A percentile compares a stretch with the other conserved stretches of the same genome.
These are phyloP conservation scores for Crocallis elinguaria DNA, from an alignment of 2,888 invertebrate genomes.

Conservation along the genomic window DNA sequence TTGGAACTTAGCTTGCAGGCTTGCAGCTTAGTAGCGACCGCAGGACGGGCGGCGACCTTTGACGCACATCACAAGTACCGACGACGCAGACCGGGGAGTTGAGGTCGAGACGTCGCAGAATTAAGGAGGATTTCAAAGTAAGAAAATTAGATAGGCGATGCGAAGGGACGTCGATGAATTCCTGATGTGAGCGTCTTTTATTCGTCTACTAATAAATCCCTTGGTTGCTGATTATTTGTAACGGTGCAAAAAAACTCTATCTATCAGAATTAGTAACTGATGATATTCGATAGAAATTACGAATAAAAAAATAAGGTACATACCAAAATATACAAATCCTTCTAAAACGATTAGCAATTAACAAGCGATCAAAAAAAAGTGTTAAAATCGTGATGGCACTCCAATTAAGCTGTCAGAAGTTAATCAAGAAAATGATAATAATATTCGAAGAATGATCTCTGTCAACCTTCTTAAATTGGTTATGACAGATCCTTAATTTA, in stretches of 20 bases:
- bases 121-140: not conserved
- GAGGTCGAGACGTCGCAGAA: slow-evolving; percentile 12
- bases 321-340: not conserved
- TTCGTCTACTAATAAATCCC: too few species aligned
- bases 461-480: slow-evolving; percentile 30
- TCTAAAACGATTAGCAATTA: not conserved
- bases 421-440: slow-evolving; percentile 22
- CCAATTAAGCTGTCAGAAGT: slow-evolving; percentile 34
- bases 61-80: slow-evolving; percentile 17
- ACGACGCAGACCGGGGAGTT: too few species aligned
- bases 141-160: not conserved
- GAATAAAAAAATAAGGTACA: not conserved
- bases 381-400: slow-evolving; percentile 12
- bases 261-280: too few species aligned
- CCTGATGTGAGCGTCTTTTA: too few species aligned
- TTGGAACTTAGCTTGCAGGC: slow-evolving; percentile 46
- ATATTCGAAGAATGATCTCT: slow-evolving; percentile 33
- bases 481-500: slow-evolving; percentile 37
- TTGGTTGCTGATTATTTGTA: too few species aligned
- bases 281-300: too few species aligned
- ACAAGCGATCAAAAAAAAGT: slow-evolving; percentile 12
- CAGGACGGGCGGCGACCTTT: slow-evolving; percentile 32
- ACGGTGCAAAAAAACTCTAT: too few species aligned
- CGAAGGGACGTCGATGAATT: not conserved
- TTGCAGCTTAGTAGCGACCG: slow-evolving; percentile 30